Evolutionary conservation across 2,113 vertebrate species (phyloP).

Genomic region (Sinosuthora webbiana): DNA sequence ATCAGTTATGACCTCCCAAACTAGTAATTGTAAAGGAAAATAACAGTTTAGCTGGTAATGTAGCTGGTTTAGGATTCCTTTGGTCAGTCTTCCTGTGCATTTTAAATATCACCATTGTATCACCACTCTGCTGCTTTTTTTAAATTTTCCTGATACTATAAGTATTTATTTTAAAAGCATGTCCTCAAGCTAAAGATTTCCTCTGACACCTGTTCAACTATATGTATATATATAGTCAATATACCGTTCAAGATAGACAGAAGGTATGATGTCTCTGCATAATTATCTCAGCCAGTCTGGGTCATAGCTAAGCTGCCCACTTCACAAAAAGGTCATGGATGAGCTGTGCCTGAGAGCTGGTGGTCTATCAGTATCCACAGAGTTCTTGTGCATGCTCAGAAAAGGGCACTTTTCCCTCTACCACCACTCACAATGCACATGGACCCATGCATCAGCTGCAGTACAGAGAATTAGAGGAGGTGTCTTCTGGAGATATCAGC

Average conservation of each 20-base stretch:
- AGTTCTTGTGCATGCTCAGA: neutral
- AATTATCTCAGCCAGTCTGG: neutral
- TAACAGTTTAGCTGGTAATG: neutral
- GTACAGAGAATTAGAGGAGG: neutral
- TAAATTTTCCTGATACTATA: neutral
- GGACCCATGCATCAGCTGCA: neutral
- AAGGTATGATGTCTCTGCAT: neutral
- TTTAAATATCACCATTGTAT: neutral
- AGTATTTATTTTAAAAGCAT: neutral
- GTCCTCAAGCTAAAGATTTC: neutral
- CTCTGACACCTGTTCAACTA: neutral
- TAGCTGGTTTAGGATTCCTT: neutral
- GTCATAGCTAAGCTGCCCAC: neutral
- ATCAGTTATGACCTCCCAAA: neutral
- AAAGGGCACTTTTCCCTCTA: neutral
- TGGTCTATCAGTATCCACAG: neutral
- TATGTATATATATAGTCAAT: neutral
- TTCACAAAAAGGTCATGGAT: neutral
- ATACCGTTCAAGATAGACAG: neutral
- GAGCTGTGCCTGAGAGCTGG: neutral
- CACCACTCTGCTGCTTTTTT: neutral
- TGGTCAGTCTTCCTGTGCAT: neutral
- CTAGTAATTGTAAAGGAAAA: neutral
- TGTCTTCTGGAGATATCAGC: neutral
- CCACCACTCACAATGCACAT: too few species aligned